phyloP scores from a whole-genome alignment of 2,113 vertebrate genomes.

The Gallinago media region DNA sequence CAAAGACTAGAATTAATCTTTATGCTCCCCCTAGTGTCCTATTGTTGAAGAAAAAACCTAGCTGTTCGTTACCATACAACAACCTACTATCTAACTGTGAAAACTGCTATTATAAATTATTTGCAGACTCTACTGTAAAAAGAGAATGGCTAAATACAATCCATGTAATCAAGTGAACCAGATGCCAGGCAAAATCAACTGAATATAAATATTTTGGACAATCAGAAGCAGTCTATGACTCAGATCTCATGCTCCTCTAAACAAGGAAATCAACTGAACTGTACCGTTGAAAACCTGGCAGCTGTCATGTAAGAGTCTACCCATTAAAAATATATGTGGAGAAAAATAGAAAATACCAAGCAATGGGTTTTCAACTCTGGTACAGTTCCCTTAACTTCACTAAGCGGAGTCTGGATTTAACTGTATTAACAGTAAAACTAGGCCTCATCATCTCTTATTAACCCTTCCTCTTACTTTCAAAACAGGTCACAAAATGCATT shows the following conservation, averaged over 20 bases:
- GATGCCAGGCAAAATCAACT: background rate
- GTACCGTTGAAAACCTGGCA: background rate
- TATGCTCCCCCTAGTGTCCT: slow-evolving; percentile 21
- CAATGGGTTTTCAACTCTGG: background rate
- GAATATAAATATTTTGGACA: background rate
- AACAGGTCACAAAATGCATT: background rate
- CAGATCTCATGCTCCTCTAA: background rate
- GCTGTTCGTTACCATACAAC: background rate
- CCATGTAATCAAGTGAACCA: background rate
- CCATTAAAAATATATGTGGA: background rate
- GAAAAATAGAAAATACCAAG: background rate
- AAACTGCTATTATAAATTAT: background rate
- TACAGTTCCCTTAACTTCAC: background rate
- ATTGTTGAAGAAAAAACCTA: background rate
- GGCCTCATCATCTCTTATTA: background rate
- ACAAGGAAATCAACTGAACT: background rate
- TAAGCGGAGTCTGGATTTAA: background rate
- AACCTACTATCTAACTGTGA: background rate
- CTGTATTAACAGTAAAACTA: background rate
- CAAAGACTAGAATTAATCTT: background rate
- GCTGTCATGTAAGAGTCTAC: background rate
- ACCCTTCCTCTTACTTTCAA: background rate
- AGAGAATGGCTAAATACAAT: background rate
- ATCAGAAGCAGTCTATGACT: background rate
- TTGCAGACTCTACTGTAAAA: background rate